Evolutionary conservation across 2,113 vertebrate genomes (phyloP), one percentile per base, ranked within the genome.

Genomic region (Varanus salvator): DNA sequence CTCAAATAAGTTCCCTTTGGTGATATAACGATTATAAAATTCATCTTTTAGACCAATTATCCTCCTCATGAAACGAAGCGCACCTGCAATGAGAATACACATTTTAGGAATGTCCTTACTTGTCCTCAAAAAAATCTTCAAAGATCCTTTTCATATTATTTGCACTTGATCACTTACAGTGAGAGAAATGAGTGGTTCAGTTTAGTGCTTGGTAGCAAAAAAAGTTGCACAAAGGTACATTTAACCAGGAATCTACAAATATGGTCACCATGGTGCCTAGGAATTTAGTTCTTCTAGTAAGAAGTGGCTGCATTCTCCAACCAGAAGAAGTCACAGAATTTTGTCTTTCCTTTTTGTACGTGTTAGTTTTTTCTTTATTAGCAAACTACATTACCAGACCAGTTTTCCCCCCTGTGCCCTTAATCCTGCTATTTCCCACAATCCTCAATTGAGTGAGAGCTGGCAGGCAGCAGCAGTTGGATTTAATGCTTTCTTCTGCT

Each of bases 1-100:
- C 92, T 99, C 99, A 96, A 99, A 99, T 83, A 99, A 97, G 97
- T 99, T 99, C 91, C 99, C 99, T 97, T 99, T 99, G 95, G 98
- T 99, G 96, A 99, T 99, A 92, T 99, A 99, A 90, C 98, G 98
- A 96, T 99, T 99, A 93, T 99, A 99, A 95, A 99, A 99, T 92
- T 99, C 99, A 91, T 99, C 99, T 93, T 99, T 99, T 89, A 99
- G 97, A 54, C 99, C 99, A 57, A 99, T 99, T 96, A 99, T 99
- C 89, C 99, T 97, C 93, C 99, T 98, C 99, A 99, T 98, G 94
- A 99, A 99, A 91, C 99, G 99, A 95, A 99, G 97, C 85, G 98
- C 99, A 97, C 99, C 99, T 99, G 90, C 0, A 19, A 85, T 21
- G 25, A 89, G 90, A 94, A 93, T 82, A 94, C 19, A 93, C 11